Conservation (phyloP, 2,888 invertebrate genomes). For the Acanthococcus lagerstroemiae region DNA sequence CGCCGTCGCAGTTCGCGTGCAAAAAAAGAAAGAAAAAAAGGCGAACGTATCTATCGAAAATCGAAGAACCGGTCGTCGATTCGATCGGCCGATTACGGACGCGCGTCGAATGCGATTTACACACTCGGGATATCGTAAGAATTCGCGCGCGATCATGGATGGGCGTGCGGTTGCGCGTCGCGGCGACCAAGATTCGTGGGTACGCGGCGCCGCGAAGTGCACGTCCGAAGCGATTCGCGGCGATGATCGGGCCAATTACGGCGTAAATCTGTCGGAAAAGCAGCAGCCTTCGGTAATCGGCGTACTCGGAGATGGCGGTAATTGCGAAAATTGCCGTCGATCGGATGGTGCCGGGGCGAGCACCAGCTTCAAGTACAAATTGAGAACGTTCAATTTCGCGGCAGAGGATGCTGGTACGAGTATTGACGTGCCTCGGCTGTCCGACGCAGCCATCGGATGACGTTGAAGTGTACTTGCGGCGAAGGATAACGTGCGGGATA, state of each 20-base stretch:
- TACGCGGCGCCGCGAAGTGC: conserved; percentile 2
- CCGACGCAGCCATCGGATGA: no score
- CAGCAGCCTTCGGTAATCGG: no score
- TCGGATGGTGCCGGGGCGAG: neutral
- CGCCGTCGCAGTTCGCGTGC: neutral
- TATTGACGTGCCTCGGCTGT: no score
- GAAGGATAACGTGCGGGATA: conserved; percentile 13
- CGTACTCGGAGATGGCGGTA: no score
- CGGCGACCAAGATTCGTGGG: no score
- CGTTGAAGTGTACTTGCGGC: neutral
- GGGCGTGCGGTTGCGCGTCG: no score
- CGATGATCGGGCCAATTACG: no score
- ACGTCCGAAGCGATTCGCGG: conserved; percentile 4
- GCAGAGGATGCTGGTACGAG: neutral
- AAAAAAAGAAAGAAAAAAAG: no score
- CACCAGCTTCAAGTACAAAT: conserved; percentile 2
- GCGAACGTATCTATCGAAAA: no score
- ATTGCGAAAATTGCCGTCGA: neutral
- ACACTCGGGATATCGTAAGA: no score
- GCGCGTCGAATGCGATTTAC: neutral
- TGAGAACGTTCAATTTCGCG: conserved; percentile 21
- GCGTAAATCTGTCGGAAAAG: no score
- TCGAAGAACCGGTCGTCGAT: neutral
- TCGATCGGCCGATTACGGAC: neutral
- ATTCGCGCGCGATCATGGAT: no score